Percentiles rank a stretch among this genome's conserved stretches.
phyloP scores from a whole-genome alignment of 1,140 invertebrate species.

The Oryzaephilus surinamensis region DNA sequence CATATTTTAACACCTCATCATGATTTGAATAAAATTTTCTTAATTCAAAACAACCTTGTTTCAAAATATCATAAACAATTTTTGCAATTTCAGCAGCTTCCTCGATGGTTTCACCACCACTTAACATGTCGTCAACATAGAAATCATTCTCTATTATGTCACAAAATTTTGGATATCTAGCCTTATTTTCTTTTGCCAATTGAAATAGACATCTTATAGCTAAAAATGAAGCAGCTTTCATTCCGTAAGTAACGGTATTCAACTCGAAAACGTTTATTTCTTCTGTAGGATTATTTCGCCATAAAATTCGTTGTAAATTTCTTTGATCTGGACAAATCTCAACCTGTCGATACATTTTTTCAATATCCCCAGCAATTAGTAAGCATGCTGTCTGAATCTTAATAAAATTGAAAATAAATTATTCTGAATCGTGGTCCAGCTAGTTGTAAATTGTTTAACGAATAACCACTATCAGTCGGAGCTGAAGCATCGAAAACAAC shows the following conservation, averaged over 20 bases:
- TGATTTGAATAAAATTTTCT: constrained; percentile 35
- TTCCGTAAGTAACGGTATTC: constrained; percentile 27
- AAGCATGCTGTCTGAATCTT: constrained; percentile 5
- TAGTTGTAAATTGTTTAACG: constrained; percentile 26
- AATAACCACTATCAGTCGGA: constrained; percentile 1
- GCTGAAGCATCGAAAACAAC: constrained; percentile 6
- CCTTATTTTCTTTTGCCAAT: constrained; percentile 14
- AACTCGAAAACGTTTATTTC: constrained; percentile 22
- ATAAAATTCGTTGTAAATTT: constrained; percentile 34
- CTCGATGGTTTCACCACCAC: constrained; percentile 20
- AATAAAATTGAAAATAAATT: constrained; percentile 12
- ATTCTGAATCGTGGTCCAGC: constrained; percentile 25
- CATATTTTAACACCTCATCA: not conserved
- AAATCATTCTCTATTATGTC: constrained; percentile 20
- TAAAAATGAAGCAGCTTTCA: constrained; percentile 23
- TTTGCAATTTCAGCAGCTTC: constrained; percentile 14
- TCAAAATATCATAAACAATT: constrained; percentile 7
- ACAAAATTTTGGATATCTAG: constrained; percentile 15
- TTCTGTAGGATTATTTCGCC: constrained; percentile 25
- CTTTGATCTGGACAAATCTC: constrained; percentile 22
- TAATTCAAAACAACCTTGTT: constrained; percentile 22
- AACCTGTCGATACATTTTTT: constrained; percentile 35
- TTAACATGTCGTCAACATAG: constrained; percentile 35
- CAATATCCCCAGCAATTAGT: constrained; percentile 25
- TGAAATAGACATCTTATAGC: constrained; percentile 20